Conservation (phyloP, 2,113 vertebrate species). For the Hemibagrus wyckioides region DNA sequence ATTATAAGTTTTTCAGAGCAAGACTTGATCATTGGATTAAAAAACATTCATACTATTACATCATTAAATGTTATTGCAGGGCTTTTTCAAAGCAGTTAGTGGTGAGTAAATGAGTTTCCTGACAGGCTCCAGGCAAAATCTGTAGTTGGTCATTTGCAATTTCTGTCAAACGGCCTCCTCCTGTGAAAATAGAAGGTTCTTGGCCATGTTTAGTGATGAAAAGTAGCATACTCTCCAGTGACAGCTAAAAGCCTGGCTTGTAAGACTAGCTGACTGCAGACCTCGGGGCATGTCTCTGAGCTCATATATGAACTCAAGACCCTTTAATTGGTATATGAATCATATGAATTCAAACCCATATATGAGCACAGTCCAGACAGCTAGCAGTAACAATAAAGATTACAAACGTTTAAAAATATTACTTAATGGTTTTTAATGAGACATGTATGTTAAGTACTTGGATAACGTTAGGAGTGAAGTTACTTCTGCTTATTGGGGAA, state of each 20-base stretch:
- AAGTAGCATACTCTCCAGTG: conserved; percentile 22
- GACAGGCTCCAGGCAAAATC: conserved; percentile 9
- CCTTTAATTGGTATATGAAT: not conserved
- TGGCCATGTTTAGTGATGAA: conserved; percentile 13
- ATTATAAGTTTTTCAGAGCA: not conserved
- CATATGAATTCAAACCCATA: not conserved
- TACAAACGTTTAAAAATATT: not conserved
- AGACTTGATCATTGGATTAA: not conserved
- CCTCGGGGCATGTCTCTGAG: conserved; percentile 3
- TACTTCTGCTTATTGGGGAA: not conserved
- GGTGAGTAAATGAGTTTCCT: not conserved
- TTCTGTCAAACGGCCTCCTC: not conserved
- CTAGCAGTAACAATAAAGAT: not conserved
- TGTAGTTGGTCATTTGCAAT: conserved; percentile 4
- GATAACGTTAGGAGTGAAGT: not conserved
- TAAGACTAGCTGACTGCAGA: not conserved
- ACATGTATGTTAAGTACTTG: not conserved
- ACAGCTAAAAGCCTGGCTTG: not conserved
- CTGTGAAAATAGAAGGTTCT: conserved; percentile 6
- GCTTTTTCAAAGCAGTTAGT: not conserved
- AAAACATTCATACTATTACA: not conserved
- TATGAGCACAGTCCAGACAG: not conserved
- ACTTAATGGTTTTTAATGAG: not conserved
- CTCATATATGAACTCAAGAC: conserved; percentile 2
- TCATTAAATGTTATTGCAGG: not conserved